Conservation (phyloP, 2,113 vertebrate species). For the Budorcas taxicolor region DNA sequence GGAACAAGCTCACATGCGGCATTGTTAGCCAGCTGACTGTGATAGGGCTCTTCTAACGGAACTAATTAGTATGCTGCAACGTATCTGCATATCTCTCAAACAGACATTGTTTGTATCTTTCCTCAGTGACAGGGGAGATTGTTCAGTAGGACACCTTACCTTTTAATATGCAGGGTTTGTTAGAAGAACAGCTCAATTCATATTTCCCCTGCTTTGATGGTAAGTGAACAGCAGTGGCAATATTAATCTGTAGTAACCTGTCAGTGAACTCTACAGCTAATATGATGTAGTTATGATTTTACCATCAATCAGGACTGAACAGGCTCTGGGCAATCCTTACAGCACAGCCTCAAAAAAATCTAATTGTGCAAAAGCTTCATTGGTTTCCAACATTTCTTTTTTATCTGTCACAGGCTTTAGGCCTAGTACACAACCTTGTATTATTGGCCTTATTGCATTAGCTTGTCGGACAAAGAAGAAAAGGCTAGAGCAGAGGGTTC, state of each 20-base stretch:
- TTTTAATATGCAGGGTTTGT: constrained; percentile 85
- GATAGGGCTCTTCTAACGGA: constrained; percentile 51
- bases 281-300: constrained; percentile 98
- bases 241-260: constrained; percentile 95
- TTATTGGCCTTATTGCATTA: constrained; percentile 91
- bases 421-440: constrained; percentile 88
- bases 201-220: constrained; percentile 85
- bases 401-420: constrained; percentile 87
- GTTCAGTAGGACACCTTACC: constrained; percentile 74
- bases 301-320: constrained; percentile 94
- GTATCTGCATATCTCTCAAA: constrained; percentile 71
- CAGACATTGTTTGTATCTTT: constrained; percentile 77
- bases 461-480: constrained; percentile 86
- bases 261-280: constrained; percentile 97
- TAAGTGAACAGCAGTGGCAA: constrained; percentile 92
- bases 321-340: constrained; percentile 91
- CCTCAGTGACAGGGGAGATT: constrained; percentile 70
- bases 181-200: constrained; percentile 83
- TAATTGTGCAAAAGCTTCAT: constrained; percentile 98
- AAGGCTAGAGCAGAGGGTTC: constrained; percentile 82
- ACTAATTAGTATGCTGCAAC: constrained; percentile 69
- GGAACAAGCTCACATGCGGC: constrained; percentile 19
- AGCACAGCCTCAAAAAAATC: constrained; percentile 92
- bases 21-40: constrained; percentile 59
- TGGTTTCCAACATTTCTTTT: constrained; percentile 95